Percentiles rank a stretch among this genome's conserved stretches.
Evolutionary conservation across 2,888 invertebrate species (phyloP).

Genomic region (Heteropelma amictum): DNA sequence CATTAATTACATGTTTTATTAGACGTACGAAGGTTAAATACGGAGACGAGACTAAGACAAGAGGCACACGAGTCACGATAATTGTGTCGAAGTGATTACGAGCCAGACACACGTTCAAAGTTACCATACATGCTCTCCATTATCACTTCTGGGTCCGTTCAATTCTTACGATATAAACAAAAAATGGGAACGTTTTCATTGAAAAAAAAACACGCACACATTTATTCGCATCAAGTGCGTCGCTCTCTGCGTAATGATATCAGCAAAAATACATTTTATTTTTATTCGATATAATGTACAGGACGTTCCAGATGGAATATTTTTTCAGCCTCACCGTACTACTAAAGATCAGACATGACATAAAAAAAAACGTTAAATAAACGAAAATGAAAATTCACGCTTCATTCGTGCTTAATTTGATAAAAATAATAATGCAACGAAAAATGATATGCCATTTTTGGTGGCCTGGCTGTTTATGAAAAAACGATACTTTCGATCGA

Average conservation of each 20-base stretch:
- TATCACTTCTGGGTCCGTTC: slow-evolving; percentile 30
- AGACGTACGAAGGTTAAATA: too few relatives aligned
- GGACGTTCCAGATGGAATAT: neutral
- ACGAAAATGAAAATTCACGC: too few relatives aligned
- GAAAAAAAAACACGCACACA: neutral
- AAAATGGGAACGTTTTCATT: neutral
- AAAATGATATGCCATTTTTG: too few relatives aligned
- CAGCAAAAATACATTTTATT: neutral
- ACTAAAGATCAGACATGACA: too few relatives aligned
- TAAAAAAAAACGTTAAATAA: too few relatives aligned
- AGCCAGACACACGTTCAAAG: slow-evolving; percentile 44
- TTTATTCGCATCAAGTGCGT: neutral
- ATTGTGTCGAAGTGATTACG: slow-evolving; percentile 28
- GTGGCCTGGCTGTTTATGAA: too few relatives aligned
- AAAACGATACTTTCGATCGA: too few relatives aligned
- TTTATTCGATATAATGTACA: neutral
- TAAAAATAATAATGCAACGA: too few relatives aligned
- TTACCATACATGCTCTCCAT: slow-evolving; percentile 30
- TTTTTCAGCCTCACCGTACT: too few relatives aligned
- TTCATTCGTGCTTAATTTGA: too few relatives aligned
- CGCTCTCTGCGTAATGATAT: too few relatives aligned
- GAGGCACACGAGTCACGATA: slow-evolving; percentile 29
- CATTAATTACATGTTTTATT: too few relatives aligned
- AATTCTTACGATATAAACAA: slow-evolving; percentile 33
- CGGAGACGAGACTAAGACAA: slow-evolving; percentile 10